Percentiles rank a stretch among this genome's conserved stretches.
phyloP scores from a whole-genome alignment of 2,113 vertebrate species.

The Macquaria ambigua region DNA sequence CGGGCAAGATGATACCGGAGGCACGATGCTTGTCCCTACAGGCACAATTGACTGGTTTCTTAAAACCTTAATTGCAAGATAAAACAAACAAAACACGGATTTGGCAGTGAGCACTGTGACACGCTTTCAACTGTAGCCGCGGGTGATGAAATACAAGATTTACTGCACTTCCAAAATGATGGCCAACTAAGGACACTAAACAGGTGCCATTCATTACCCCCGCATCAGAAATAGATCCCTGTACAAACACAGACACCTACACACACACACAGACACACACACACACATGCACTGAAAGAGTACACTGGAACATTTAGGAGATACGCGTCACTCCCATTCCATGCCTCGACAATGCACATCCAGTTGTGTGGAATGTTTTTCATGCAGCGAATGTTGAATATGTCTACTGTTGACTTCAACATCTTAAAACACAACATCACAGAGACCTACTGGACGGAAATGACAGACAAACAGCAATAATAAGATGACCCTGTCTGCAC shows the following conservation, averaged over 20 bases:
- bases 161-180: constrained; percentile 68
- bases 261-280: constrained; percentile 26
- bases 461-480: constrained; percentile 67
- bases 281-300: neutral
- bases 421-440: constrained; percentile 41
- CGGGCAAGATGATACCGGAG: constrained; percentile 27
- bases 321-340: constrained; percentile 46
- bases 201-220: constrained; percentile 76
- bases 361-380: constrained; percentile 55
- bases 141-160: constrained; percentile 76
- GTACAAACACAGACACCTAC: constrained; percentile 49
- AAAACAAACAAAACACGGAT: constrained; percentile 53
- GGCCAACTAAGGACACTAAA: constrained; percentile 73
- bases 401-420: constrained; percentile 49
- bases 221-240: constrained; percentile 74
- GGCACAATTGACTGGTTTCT: constrained; percentile 32
- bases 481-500: constrained; percentile 72
- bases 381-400: constrained; percentile 50
- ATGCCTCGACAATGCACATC: constrained; percentile 45
- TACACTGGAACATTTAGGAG: constrained; percentile 43
- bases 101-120: constrained; percentile 36
- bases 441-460: constrained; percentile 50
- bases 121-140: constrained; percentile 41
- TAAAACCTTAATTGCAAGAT: constrained; percentile 43
- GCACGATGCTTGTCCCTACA: constrained; percentile 46